Evolutionary conservation across 2,113 vertebrate species (phyloP), one percentile per base, ranked within the genome.

Genomic region (Dasyprocta punctata): DNA sequence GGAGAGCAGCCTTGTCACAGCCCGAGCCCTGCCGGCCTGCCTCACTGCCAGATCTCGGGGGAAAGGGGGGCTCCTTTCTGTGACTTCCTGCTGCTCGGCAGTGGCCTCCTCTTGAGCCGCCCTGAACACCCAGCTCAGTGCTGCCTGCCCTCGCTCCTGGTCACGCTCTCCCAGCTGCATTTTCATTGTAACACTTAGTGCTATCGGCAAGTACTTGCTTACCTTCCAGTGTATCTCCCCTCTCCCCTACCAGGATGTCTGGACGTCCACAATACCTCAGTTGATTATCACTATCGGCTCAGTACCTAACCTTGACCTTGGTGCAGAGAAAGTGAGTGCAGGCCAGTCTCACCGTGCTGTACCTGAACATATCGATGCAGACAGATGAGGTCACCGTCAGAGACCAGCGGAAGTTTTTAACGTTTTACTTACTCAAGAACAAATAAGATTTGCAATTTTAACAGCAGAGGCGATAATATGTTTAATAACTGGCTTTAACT

Each of bases 401-500:
- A 86, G 47, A 87, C 33, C 19, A 56, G 58, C 38, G 78, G 49
- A 90, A 87, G 54, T 49, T 81, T 92, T 87, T 47, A 73, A 30
- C 84, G 33, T 60, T 89, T 95, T 92, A 71, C 17, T 82, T 69
- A 89, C 83, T 78, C 28, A 36, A 92, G 85, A 44, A 47, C 60
- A 52, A n/a, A 67, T 58, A 71, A 73, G 49, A 90, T 84, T 87
- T 87, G 7, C 49, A 22, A 82, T 75, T 80, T 73, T 63, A 90
- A 86, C 17, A 58, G 11, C 4, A 38, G 71, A 36, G 4, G 44
- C 47, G n/a, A 81, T 41, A 10, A 84, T 61, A 33, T 88, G 7
- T 94, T 92, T 90, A 87, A 75, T 73, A 90, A 81, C 38, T 96
- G 80, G 47, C 71, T 33, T 90, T 30, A 71, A 38, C 20, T 69